phyloP scores from a whole-genome alignment of 2,888 invertebrate species.

The Gymnosoma rotundatum region DNA sequence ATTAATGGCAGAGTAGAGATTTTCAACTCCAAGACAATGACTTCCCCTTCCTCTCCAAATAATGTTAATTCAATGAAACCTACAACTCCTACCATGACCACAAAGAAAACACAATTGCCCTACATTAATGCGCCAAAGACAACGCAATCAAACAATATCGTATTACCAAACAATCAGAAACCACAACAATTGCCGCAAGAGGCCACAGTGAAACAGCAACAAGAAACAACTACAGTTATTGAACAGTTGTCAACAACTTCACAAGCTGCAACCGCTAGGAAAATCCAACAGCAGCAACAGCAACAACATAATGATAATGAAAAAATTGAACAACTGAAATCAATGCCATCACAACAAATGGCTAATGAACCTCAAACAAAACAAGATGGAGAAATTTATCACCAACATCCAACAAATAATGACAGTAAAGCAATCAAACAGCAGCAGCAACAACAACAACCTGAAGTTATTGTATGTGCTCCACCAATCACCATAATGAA shows the following conservation, averaged over 20 bases:
- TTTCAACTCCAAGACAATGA: conserved; percentile 79
- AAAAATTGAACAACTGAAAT: conserved; percentile 82
- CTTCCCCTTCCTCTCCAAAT: conserved; percentile 49
- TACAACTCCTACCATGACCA: conserved; percentile 73
- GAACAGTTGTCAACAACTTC: conserved; percentile 64
- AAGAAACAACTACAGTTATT: conserved; percentile 57
- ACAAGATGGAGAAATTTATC: conserved; percentile 47
- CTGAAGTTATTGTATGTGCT: conserved; percentile 77
- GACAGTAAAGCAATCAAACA: conserved; percentile 37
- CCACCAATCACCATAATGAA: conserved; percentile 77
- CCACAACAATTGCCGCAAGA: conserved; percentile 42
- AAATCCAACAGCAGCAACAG: conserved; percentile 6
- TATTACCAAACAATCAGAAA: conserved; percentile 46
- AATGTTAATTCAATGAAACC: conserved; percentile 70
- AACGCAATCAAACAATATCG: conserved; percentile 49
- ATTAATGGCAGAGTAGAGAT: conserved; percentile 80
- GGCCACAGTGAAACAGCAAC: conserved; percentile 47
- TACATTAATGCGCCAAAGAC: conserved; percentile 61
- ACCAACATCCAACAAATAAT: conserved; percentile 41
- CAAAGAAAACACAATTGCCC: conserved; percentile 72
- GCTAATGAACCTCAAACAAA: conserved; percentile 63
- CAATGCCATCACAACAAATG: conserved; percentile 77
- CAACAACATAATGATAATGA: background rate
- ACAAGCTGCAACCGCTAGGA: conserved; percentile 7
- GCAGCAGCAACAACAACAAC: conserved; percentile 59